Conservation (phyloP, 2,113 vertebrate genomes). For the Phyllostomus discolor region DNA sequence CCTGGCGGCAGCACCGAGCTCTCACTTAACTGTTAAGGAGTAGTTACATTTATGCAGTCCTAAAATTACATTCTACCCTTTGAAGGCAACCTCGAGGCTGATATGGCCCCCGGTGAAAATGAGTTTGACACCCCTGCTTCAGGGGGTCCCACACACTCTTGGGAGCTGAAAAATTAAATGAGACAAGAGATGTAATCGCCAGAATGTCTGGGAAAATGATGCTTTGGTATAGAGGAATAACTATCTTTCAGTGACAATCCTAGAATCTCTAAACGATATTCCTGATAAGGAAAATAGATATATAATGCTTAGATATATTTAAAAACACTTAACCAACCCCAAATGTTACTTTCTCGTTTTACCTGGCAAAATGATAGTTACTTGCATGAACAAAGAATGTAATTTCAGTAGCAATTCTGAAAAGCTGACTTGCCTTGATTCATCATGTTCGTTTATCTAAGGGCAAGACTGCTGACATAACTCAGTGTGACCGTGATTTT, state of each 20-base stretch:
- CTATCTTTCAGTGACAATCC: neutral
- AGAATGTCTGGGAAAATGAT: neutral
- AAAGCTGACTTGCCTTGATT: neutral
- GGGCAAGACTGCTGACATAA: neutral
- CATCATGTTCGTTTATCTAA: neutral
- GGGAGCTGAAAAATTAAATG: neutral
- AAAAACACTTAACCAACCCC: neutral
- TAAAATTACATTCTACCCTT: too few relatives aligned
- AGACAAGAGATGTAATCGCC: neutral
- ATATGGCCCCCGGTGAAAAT: too few relatives aligned
- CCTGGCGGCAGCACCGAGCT: too few relatives aligned
- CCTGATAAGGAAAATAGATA: neutral
- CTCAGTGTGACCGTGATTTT: constrained; percentile 7
- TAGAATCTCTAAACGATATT: neutral
- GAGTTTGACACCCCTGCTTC: neutral
- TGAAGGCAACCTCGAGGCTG: too few relatives aligned
- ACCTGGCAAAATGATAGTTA: neutral
- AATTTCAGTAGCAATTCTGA: neutral
- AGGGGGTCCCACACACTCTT: neutral
- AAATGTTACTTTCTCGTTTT: neutral
- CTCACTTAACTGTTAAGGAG: too few relatives aligned
- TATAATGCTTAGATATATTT: neutral
- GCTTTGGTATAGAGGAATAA: neutral
- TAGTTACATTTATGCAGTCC: too few relatives aligned
- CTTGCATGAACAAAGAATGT: neutral